Conservation (phyloP, 2,888 invertebrate species). For the Dascillus cervinus region DNA sequence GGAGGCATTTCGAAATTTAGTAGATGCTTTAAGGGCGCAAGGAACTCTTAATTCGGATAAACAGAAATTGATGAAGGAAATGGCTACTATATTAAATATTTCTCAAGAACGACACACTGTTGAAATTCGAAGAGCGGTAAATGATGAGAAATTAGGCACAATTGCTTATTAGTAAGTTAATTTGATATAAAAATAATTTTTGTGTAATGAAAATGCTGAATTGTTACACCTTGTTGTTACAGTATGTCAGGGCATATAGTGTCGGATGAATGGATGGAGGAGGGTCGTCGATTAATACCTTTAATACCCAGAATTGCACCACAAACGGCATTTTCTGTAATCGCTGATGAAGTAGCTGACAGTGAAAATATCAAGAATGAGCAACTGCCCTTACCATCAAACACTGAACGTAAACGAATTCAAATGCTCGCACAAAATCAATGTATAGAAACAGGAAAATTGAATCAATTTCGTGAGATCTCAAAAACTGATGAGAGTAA, state of each 20-base stretch:
- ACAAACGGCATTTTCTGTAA: constrained; percentile 73
- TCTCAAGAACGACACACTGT: constrained; percentile 86
- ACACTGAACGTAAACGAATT: constrained; percentile 41
- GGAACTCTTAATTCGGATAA: constrained; percentile 80
- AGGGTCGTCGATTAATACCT: constrained; percentile 78
- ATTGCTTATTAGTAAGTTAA: constrained; percentile 80
- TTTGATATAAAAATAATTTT: background rate
- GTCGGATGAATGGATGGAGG: constrained; percentile 73
- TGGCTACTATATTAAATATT: constrained; percentile 76
- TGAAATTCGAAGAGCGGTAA: constrained; percentile 84
- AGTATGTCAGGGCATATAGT: too few species aligned
- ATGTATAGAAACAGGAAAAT: constrained; percentile 24
- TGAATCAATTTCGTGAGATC: constrained; percentile 33
- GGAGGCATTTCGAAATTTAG: constrained; percentile 84
- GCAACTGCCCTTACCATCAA: constrained; percentile 45
- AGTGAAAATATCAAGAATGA: constrained; percentile 57
- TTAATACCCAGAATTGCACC: constrained; percentile 77
- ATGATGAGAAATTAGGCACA: constrained; percentile 81
- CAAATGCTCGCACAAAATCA: constrained; percentile 22
- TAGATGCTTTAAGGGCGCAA: constrained; percentile 87
- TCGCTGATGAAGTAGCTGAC: constrained; percentile 73
- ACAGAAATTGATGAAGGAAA: constrained; percentile 74
- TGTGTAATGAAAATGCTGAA: background rate
- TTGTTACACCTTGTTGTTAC: background rate
- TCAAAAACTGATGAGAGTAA: constrained; percentile 32